Percentiles rank a stretch among this genome's conserved stretches.
Evolutionary conservation across 1,140 invertebrate species (phyloP).

Genomic region (Cotesia chilonis): DNA sequence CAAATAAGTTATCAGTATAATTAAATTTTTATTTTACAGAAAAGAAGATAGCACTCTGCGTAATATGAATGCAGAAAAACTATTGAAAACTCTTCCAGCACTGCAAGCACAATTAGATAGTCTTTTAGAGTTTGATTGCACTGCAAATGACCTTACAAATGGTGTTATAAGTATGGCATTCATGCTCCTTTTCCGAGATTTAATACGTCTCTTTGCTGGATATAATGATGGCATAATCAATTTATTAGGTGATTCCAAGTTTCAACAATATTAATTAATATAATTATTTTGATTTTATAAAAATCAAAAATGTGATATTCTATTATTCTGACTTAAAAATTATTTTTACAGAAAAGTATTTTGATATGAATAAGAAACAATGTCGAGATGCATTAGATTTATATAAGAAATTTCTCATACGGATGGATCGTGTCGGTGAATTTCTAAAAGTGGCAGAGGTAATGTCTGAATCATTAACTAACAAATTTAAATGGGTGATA

Average conservation of each 20-base stretch:
- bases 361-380: slow-evolving; percentile 99
- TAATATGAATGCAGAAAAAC: slow-evolving; percentile 97
- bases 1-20: background rate
- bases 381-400: slow-evolving; percentile 97
- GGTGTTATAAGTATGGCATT: slow-evolving; percentile 99
- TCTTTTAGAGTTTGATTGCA: slow-evolving; percentile 97
- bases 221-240: slow-evolving; percentile 99
- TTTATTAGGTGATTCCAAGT: slow-evolving; percentile 75
- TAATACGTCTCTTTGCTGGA: slow-evolving; percentile 98
- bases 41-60: slow-evolving; percentile 96
- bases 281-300: background rate
- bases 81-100: slow-evolving; percentile 95
- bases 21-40: slow-evolving; percentile 66
- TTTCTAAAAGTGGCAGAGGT: slow-evolving; percentile 97
- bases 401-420: slow-evolving; percentile 98
- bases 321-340: slow-evolving; percentile 22
- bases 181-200: slow-evolving; percentile 97
- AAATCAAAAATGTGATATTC: background rate
- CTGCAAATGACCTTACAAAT: slow-evolving; percentile 95
- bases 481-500: no score
- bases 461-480: slow-evolving; percentile 40
- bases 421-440: slow-evolving; percentile 98
- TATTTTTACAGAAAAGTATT: slow-evolving; percentile 87
- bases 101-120: slow-evolving; percentile 95
- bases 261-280: background rate